Evolutionary conservation across 2,113 vertebrate species (phyloP).

Genomic region (Scartelaos histophorus): DNA sequence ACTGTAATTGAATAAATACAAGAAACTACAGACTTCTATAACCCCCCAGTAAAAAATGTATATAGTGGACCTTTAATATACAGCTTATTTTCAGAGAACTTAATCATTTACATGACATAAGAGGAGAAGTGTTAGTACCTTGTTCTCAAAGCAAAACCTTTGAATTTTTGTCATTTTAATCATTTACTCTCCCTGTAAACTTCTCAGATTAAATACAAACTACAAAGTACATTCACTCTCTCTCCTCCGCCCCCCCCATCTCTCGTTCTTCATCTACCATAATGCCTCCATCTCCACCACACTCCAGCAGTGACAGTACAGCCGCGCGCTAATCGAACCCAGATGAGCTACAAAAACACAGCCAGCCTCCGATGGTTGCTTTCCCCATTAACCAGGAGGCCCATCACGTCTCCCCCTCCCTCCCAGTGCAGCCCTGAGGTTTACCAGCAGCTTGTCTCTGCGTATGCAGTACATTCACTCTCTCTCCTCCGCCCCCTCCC

Average conservation of each 20-base stretch:
- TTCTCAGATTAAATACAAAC: neutral
- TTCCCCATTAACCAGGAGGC: slow-evolving; percentile 61
- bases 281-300: slow-evolving; percentile 57
- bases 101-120: too few species aligned
- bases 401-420: slow-evolving; percentile 52
- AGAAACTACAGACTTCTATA: too few species aligned
- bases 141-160: too few species aligned
- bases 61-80: too few species aligned
- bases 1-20: too few species aligned
- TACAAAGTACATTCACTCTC: neutral
- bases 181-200: neutral
- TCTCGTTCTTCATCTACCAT: slow-evolving; percentile 35
- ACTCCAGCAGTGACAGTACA: slow-evolving; percentile 61
- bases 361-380: slow-evolving; percentile 49
- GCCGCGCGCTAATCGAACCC: slow-evolving; percentile 69
- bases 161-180: too few species aligned
- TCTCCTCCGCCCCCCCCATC: neutral
- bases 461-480: neutral
- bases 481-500: neutral
- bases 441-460: too few species aligned
- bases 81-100: too few species aligned
- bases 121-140: too few species aligned
- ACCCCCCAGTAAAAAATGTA: too few species aligned
- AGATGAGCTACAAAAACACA: slow-evolving; percentile 76
- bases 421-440: slow-evolving; percentile 44